phyloP scores from a whole-genome alignment of 2,113 vertebrate genomes.

The Tenebrosternarchus preto region DNA sequence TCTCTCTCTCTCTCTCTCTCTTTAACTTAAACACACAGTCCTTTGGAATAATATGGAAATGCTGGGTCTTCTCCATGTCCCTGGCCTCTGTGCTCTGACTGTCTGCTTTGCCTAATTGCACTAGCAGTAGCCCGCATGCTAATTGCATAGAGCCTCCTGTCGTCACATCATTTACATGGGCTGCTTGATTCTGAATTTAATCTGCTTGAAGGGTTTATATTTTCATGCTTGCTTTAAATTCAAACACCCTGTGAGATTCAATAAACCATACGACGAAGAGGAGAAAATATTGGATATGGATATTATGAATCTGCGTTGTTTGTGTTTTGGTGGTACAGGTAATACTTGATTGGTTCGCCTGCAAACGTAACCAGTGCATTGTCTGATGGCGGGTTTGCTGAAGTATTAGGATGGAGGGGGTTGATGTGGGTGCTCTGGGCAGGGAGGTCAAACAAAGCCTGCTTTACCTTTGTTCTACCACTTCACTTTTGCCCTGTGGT shows the following conservation, averaged over 20 bases:
- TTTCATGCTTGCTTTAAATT: conserved; percentile 82
- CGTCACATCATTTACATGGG: conserved; percentile 81
- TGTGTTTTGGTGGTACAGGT: conserved; percentile 27
- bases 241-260: conserved; percentile 74
- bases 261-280: conserved; percentile 63
- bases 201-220: conserved; percentile 81
- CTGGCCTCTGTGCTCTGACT: conserved; percentile 67
- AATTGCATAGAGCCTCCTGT: conserved; percentile 76
- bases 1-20: background rate
- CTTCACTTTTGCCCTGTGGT: conserved; percentile 50
- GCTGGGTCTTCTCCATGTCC: conserved; percentile 63
- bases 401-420: background rate
- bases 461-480: background rate
- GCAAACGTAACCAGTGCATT: background rate
- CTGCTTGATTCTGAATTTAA: conserved; percentile 80
- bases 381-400: background rate
- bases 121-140: conserved; percentile 77
- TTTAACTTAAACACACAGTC: conserved; percentile 53
- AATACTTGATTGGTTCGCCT: background rate
- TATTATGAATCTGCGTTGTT: conserved; percentile 43
- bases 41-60: conserved; percentile 74
- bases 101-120: conserved; percentile 80
- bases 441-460: conserved; percentile 46
- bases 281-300: conserved; percentile 52
- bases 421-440: background rate